Percentiles rank a stretch among this genome's conserved stretches.
phyloP scores from a whole-genome alignment of 2,888 invertebrate genomes.

The Branchellion lobata region DNA sequence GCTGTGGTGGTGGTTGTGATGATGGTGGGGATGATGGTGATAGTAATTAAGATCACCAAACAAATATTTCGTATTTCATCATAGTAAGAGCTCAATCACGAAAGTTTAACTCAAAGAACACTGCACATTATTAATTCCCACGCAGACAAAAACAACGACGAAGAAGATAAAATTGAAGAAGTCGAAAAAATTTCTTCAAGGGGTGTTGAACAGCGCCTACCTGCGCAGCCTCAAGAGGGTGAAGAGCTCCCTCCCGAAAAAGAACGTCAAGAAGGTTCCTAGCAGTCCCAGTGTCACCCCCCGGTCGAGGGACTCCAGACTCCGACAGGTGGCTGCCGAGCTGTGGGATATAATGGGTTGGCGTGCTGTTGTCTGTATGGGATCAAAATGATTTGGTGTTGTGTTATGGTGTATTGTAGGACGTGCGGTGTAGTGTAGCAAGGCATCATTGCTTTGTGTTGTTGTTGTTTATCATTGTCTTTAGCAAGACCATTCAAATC shows the following conservation, averaged over 20 bases:
- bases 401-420: background rate
- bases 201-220: constrained; percentile 1
- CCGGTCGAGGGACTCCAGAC: constrained; percentile 46
- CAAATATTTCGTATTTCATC: too few species aligned
- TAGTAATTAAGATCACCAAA: too few species aligned
- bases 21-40: too few species aligned
- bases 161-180: background rate
- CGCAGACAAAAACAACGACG: background rate
- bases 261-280: background rate
- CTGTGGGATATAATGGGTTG: background rate
- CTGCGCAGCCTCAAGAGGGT: background rate
- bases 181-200: background rate
- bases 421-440: background rate
- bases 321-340: constrained; percentile 46
- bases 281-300: constrained; percentile 19
- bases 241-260: background rate
- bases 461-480: background rate
- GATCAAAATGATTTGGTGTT: background rate
- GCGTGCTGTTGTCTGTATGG: background rate
- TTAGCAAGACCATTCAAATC: too few species aligned
- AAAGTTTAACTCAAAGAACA: too few species aligned
- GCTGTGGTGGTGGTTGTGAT: background rate
- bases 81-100: too few species aligned
- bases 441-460: background rate
- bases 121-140: too few species aligned